Evolutionary conservation across 2,113 vertebrate species (phyloP).

Genomic region (Hepsetus odoe): DNA sequence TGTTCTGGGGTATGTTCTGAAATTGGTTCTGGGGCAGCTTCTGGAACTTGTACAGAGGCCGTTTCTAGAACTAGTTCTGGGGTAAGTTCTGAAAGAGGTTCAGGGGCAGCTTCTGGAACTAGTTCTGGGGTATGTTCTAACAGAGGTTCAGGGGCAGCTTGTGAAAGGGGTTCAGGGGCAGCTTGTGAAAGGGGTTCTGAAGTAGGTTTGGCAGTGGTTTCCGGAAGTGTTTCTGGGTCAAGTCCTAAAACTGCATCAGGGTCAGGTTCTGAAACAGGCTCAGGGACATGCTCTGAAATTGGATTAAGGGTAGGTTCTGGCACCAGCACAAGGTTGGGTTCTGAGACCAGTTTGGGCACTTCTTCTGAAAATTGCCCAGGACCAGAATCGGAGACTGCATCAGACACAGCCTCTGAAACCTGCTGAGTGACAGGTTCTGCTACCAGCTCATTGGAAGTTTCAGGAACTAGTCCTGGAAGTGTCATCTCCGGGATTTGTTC

Average conservation of each 20-base stretch:
- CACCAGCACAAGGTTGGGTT: conserved; percentile 14
- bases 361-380: conserved; percentile 9
- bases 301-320: neutral
- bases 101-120: neutral
- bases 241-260: conserved; percentile 6
- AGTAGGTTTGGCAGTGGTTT: conserved; percentile 13
- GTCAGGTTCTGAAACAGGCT: neutral
- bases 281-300: neutral
- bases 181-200: neutral
- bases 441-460: no score
- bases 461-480: no score
- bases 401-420: neutral
- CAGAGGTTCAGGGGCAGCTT: neutral
- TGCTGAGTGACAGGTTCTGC: no score
- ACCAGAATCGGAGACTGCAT: neutral
- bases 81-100: conserved; percentile 10
- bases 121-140: conserved; percentile 14
- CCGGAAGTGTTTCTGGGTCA: conserved; percentile 18
- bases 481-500: conserved; percentile 17
- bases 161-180: neutral
- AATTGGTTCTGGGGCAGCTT: conserved; percentile 12
- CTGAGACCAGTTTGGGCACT: conserved; percentile 16
- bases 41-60: neutral
- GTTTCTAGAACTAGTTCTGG: conserved; percentile 9
- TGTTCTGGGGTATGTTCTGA: conserved; percentile 1